phyloP scores from a whole-genome alignment of 2,113 vertebrate genomes.

The Caloenas nicobarica region DNA sequence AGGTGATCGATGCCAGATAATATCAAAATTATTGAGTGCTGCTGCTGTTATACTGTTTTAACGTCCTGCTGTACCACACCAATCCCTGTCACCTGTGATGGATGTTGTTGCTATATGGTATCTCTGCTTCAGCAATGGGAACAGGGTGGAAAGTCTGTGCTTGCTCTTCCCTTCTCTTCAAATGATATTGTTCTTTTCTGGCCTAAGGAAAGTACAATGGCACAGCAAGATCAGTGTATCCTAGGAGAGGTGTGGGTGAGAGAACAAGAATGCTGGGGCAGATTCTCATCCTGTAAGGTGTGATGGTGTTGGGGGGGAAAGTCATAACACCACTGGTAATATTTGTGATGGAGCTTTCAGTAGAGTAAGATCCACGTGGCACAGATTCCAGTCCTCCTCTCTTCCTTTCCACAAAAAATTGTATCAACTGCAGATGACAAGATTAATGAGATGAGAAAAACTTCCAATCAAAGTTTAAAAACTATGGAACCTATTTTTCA shows the following conservation, averaged over 20 bases:
- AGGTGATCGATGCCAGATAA: background rate
- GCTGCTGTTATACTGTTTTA: background rate
- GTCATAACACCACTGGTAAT: accelerated
- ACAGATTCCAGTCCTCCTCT: background rate
- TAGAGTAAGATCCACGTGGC: background rate
- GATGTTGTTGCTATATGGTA: background rate
- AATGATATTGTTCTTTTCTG: background rate
- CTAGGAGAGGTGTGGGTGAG: background rate
- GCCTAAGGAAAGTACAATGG: background rate
- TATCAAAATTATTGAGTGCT: background rate
- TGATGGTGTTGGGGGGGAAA: background rate
- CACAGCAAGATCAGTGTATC: background rate
- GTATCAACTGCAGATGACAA: background rate
- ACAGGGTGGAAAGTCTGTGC: background rate
- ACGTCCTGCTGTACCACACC: background rate
- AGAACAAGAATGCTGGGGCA: background rate
- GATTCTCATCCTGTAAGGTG: background rate
- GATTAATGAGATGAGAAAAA: background rate
- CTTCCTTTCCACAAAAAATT: background rate
- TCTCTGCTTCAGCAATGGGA: background rate
- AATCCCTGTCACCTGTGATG: background rate
- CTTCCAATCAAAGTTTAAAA: background rate
- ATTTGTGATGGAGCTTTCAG: background rate
- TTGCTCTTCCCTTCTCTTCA: background rate
- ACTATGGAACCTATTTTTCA: background rate